Base-by-base conservation (phyloP, 1,140 invertebrate species). In the Bursaphelenchus mucronatus region DNA sequence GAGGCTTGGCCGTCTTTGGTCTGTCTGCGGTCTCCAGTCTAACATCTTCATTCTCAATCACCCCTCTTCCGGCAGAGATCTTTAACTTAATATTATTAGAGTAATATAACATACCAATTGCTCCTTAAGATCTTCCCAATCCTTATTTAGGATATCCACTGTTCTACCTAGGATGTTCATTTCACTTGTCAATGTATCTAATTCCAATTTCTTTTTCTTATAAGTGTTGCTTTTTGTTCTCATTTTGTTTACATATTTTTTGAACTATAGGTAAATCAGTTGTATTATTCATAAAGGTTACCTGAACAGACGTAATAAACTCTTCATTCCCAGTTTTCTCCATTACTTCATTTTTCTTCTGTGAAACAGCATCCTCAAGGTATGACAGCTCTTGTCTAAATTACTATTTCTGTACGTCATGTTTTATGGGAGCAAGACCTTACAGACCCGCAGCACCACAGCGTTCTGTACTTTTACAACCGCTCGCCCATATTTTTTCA, bases 1-100 rank as follows among this genome's bases (percentile, higher is more conserved):
- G 55, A 53, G 70, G 70, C 41, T 71, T 71, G 13, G 73, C 73
- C 46, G 70, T 71, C 55, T 75, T 67, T n/a, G 70, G 70, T 10
- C 70, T 41, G 57, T 70, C 63, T 19, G 47, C 30, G 30, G 30
- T 30, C 56, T 5, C 46, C 57, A 10, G 15, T 53, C n/a, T 66
- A 56, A 41, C 43, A n/a, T 7, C 58, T 63, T 39, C 13, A 46
- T 10, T 41, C 68, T 17, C 56, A 68, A 46, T 68, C 61, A 40
- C 67, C n/a, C 30, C 19, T 55, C 45, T 68, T 64, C 30, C 30
- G 30, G 30, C 30, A 30, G 30, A 30, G 30, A 30, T 5, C 30
- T 30, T 30, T 30, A 30, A 30, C 30, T 30, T 30, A 30, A 30
- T 30, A 30, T 30, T 5, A 5, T 5, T 30, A 5, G 30, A 30